phyloP scores from a whole-genome alignment of 1,140 invertebrate species.

The Drosophila equinoxialis region DNA sequence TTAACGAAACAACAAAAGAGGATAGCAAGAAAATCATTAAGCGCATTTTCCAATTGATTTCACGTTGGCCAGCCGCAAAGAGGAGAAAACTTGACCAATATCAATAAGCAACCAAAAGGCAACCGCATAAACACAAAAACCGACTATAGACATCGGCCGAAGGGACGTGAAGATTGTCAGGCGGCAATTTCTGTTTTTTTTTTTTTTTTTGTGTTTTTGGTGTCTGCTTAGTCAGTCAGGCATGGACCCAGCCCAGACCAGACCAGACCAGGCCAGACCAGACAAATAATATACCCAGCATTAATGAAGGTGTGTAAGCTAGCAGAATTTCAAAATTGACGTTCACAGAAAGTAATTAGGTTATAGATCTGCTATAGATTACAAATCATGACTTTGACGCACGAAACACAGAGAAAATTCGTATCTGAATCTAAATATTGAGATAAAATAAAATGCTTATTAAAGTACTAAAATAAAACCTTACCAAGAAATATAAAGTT shows the following conservation, averaged over 20 bases:
- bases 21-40: conserved; percentile 73
- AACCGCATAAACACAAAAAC: conserved; percentile 45
- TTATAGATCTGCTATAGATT: no score
- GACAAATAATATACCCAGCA: conserved; percentile 25
- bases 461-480: no score
- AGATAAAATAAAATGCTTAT: no score
- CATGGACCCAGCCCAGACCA: conserved; percentile 30
- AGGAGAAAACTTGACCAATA: conserved; percentile 56
- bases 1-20: conserved; percentile 37
- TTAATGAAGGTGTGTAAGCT: no score
- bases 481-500: no score
- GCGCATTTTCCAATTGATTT: conserved; percentile 81
- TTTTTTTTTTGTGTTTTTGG: conserved; percentile 24
- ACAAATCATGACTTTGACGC: no score
- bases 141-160: conserved; percentile 1
- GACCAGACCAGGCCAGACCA: background rate
- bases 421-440: no score
- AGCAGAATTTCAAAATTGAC: no score
- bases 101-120: conserved; percentile 73
- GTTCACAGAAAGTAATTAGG: no score
- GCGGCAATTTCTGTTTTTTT: conserved; percentile 19
- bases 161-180: conserved; percentile 41
- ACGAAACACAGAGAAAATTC: no score
- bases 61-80: conserved; percentile 62
- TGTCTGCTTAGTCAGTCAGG: conserved; percentile 52